Base-by-base conservation (phyloP, 2,797 vertebrate genomes). In the Pelochelys cantorii region DNA sequence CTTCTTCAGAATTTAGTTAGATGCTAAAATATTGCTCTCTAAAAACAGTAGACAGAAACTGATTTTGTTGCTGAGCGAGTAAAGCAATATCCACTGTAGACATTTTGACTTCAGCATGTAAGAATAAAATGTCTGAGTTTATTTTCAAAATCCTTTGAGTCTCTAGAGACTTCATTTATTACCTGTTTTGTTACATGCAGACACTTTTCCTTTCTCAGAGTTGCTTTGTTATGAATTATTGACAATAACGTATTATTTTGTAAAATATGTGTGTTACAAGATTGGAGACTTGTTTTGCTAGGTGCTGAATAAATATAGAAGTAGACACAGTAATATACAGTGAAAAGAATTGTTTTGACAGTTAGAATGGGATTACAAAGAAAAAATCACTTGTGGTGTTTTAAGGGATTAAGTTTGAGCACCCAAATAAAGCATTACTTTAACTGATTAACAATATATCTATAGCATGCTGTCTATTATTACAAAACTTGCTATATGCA, bases 351-450 rank as follows among this genome's bases (percentile, higher is more conserved):
- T 90, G 2, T 87, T 90, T 55, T 81, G 23, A 22, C 18, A 20
- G 18, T 37, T 18, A 71, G 34, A 11, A 71, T 62, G 60, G 60
- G 60, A n/a, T 68, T 15, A 71, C 31, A 22, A 48, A 48, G 34
- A 25, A 27, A 77, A 77, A 48, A 52, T 48, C 14, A 27, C 25
- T 77, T 77, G 12, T 77, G 23, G 52, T 52, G 13, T 77, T 48
- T 77, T 27, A 52, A 77, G 74, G 48, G 42, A 52, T 77, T 52
- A 27, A 77, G 25, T 77, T 1, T 86, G 85, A 91, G 48, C 65
- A 20, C 75, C 85, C 55, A 60, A 71, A 48, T 0, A 0, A 56
- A 55, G 1, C 0, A 0, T 71, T 55, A 68, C 48, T 85, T 78
- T 5, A 42, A 71, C 1, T 74, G 48, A 52, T 52, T 22, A 11